Base-by-base conservation (phyloP, 2,888 invertebrate genomes). In the Chesias legatella region DNA sequence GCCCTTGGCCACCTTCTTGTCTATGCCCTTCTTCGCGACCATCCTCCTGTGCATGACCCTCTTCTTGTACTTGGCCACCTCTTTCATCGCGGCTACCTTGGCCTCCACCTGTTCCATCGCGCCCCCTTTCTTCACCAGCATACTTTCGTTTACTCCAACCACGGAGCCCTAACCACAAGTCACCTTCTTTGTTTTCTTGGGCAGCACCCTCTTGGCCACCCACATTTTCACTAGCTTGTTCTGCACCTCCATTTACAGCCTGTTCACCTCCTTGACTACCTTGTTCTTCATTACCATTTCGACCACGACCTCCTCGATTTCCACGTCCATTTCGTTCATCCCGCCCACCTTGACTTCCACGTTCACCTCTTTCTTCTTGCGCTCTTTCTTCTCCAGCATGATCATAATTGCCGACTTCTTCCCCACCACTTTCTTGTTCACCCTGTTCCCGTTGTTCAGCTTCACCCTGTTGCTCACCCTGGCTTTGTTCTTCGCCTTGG, bases 101-200 rank as follows among this genome's bases (percentile, higher is more conserved):
- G 7, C 3, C 13, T 6, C 6, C 11, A 11, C 10, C 13, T 28
- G 26, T 10, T 11, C 11, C 5, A 7, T 28, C 27, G 6, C 6
- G 7, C 11, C 2, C 11, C 27, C 6, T 28, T 28, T n/a, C 22
- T 7, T 22, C 1, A 5, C 22, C 4, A 7, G 3, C 7, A 7
- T 22, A 1, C 6, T 7, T 22, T 22, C 10, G 6, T 28, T 7
- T 28, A 7, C 32, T 32, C 40, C 39, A 45, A 7, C 35, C 38
- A 6, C 10, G 38, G 7, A 38, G 30, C 24, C 43, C 38, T 8
- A 43, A 26, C 43, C 43, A 43, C 8, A 38, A 13, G 9, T 36
- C 32, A n/a, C 17, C 11, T 28, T 28, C 22, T 24, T 40, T 20
- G 7, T 23, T n/a, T 10, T 17, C 13, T 17, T 2, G 13, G 2